Base-by-base conservation (phyloP, 2,113 vertebrate species). In the Esox niger region DNA sequence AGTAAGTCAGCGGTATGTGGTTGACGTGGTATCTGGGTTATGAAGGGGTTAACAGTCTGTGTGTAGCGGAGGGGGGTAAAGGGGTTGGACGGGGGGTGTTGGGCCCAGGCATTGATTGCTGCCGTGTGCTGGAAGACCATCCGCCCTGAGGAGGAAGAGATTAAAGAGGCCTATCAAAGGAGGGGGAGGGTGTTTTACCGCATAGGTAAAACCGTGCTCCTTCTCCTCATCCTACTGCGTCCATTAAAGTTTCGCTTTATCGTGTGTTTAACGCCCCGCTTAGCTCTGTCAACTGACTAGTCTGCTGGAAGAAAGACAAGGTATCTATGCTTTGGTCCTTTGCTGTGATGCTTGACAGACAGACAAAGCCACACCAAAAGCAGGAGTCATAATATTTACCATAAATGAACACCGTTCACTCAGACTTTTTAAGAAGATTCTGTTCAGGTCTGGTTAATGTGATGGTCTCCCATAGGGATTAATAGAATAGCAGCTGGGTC, bases 201-300 rank as follows among this genome's bases (percentile, higher is more conserved):
- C n/a, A 15, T 0, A 1, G 38, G 15, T 10, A 17, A 43, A 9
- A n/a, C n/a, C 15, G 17, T 21, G 47, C 47, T 52, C 47, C 8
- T n/a, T 0, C 47, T 52, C 47, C 47, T 52, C 47, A n/a, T 21
- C 47, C 47, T 21, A 56, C 46, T 68, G 57, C 21, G 47, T 57
- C 74, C 77, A 66, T 78, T 73, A 77, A 84, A 81, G 13, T 66
- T 61, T 55, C 43, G 74, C 74, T 82, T 84, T 78, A 82, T 82
- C 74, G 72, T 84, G 69, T 73, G 77, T 79, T 79, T 79, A 78
- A 84, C 70, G 70, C 73, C 64, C 77, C 68, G 70, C 71, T 74
- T 71, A 72, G 54, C 71, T 70, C 67, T 35, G 26, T 35, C 46
- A 67, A 46, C 71, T 67, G 70, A 67, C 47, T n/a, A 52, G 47